Evolutionary conservation across 2,888 invertebrate genomes (phyloP).

Genomic region (Cyrtodaria siliqua): DNA sequence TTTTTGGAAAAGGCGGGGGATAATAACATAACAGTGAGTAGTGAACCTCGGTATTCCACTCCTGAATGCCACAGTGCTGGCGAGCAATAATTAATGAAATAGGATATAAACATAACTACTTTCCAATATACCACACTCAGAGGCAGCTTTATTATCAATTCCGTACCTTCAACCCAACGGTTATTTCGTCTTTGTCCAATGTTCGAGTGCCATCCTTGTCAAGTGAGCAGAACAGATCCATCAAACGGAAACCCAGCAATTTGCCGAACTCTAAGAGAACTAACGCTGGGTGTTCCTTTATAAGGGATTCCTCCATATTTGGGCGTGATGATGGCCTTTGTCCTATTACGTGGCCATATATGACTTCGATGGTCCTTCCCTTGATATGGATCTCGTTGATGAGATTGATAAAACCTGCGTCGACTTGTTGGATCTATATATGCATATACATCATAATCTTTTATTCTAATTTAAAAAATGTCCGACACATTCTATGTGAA

Average conservation of each 20-base stretch:
- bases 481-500: too few relatives aligned
- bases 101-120: too few relatives aligned
- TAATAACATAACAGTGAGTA: too few relatives aligned
- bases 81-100: too few relatives aligned
- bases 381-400: constrained; percentile 64
- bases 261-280: constrained; percentile 75
- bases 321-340: constrained; percentile 54
- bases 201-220: constrained; percentile 77
- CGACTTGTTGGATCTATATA: constrained; percentile 74
- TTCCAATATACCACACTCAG: too few relatives aligned
- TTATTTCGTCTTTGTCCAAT: constrained; percentile 75
- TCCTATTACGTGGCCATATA: constrained; percentile 73
- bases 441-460: too few relatives aligned
- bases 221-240: constrained; percentile 77
- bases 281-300: constrained; percentile 73
- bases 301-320: constrained; percentile 66
- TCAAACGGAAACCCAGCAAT: constrained; percentile 72
- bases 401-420: constrained; percentile 63
- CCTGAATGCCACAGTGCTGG: too few relatives aligned
- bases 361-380: constrained; percentile 59
- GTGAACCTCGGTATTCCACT: too few relatives aligned
- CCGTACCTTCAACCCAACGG: constrained; percentile 75
- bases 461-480: too few relatives aligned
- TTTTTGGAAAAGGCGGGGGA: too few relatives aligned
- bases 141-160: too few relatives aligned